phyloP scores from a whole-genome alignment of 2,113 vertebrate genomes.

The Aegotheles bennettii region DNA sequence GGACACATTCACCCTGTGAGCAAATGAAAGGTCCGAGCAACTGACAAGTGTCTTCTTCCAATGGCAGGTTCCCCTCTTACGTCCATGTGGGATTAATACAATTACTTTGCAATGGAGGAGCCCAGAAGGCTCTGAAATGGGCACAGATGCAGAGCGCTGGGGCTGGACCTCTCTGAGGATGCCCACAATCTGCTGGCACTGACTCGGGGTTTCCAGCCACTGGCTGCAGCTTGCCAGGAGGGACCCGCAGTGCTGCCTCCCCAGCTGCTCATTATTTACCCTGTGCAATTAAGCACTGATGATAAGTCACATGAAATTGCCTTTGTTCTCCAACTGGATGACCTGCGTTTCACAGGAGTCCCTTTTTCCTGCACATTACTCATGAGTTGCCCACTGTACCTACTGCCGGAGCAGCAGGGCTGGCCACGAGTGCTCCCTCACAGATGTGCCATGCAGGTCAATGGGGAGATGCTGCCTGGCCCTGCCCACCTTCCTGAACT shows the following conservation, averaged over 20 bases:
- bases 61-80: neutral
- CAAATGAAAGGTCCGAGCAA: neutral
- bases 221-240: neutral
- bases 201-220: neutral
- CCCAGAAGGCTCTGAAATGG: neutral
- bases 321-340: constrained; percentile 54
- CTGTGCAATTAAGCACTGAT: constrained; percentile 12
- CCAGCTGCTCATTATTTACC: constrained; percentile 57
- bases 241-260: neutral
- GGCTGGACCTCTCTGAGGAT: neutral
- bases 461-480: neutral
- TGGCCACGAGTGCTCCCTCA: neutral
- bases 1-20: neutral
- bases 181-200: neutral
- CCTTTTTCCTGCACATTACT: neutral
- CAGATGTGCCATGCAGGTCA: accelerated
- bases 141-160: neutral
- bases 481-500: neutral
- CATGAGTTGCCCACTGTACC: neutral
- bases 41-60: neutral
- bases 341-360: neutral
- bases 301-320: constrained; percentile 44
- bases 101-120: neutral
- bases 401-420: neutral
- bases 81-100: neutral